Base-by-base conservation (phyloP, 2,797 vertebrate species). In the Crypturellus tataupa region DNA sequence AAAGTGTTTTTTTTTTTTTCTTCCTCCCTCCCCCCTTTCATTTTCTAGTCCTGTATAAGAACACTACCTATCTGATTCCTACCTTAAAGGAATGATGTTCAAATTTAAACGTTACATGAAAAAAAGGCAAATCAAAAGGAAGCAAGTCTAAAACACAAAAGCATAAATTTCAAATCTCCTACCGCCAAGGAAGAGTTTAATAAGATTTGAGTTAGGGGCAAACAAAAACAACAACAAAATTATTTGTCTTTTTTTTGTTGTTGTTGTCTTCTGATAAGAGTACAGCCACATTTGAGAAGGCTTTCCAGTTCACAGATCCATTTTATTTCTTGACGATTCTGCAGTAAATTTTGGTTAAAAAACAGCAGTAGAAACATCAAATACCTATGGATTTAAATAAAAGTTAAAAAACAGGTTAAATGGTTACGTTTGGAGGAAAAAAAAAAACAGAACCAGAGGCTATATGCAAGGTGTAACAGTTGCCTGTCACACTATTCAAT, bases 101-200 rank as follows among this genome's bases (percentile, higher is more conserved):
- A 37, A 51, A 69, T 19, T 46, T 67, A 71, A 71, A 1, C 12
- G 6, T 82, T 29, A 72, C 0, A 53, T 72, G 25, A 2, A 24
- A 78, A 39, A 65, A n/a, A 63, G 39, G 6, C 7, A 64, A 25
- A 14, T 4, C 20, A 49, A 67, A 67, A 60, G 3, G 42, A 67
- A 67, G 10, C 51, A 64, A 83, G 19, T 8, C 5, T 24, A 5
- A 65, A 80, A 87, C 55, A 68, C 35, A 31, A 72, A 67, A 14
- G 29, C 27, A 27, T 27, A 51, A 46, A 64, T 64, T 83, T 13
- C 72, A 78, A 78, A 15, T 27, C 13, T 51, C 27, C 14, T 14
- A 51, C 24, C 49, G 24, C 37, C 80, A 85, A 82, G 0, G 0
- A 5, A 33, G 7, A 8, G 2, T 0, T 40, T 67, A 85, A 68